Evolutionary conservation across 2,888 invertebrate species (phyloP).

Genomic region (Tricholauxania praeusta): DNA sequence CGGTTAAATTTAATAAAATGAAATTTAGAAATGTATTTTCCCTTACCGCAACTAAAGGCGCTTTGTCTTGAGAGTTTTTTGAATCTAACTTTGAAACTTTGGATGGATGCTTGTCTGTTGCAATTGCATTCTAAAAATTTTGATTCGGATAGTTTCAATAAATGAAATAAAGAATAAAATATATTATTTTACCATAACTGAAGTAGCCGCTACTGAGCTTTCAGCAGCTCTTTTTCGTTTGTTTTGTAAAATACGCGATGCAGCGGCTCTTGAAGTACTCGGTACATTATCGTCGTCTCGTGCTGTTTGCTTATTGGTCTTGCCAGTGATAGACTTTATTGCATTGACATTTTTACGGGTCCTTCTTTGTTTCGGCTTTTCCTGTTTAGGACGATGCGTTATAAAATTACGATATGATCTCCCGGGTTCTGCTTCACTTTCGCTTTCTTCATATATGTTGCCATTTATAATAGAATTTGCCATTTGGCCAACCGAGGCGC

Average conservation of each 20-base stretch:
- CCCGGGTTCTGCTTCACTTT: constrained; percentile 40
- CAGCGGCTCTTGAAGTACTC: constrained; percentile 18
- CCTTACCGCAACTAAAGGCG: not conserved
- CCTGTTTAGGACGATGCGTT: not conserved
- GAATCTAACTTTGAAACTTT: too few relatives aligned
- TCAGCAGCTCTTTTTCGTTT: not conserved
- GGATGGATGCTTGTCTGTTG: too few relatives aligned
- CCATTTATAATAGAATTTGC: not conserved
- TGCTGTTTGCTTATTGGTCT: not conserved
- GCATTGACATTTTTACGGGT: not conserved
- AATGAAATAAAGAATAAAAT: too few relatives aligned
- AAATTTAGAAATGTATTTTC: too few relatives aligned
- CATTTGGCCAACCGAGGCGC: not conserved
- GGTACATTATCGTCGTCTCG: not conserved
- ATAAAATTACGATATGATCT: constrained; percentile 44
- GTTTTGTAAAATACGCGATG: not conserved
- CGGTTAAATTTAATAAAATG: too few relatives aligned
- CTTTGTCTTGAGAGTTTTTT: not conserved
- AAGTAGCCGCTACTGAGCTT: too few relatives aligned
- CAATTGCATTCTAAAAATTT: too few relatives aligned
- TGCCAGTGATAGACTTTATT: too few relatives aligned
- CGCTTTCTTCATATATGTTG: constrained; percentile 38
- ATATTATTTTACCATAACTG: too few relatives aligned
- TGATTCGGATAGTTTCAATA: too few relatives aligned
- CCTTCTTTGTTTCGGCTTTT: not conserved